Conservation (phyloP, 2,113 vertebrate species). For the Lontra canadensis region DNA sequence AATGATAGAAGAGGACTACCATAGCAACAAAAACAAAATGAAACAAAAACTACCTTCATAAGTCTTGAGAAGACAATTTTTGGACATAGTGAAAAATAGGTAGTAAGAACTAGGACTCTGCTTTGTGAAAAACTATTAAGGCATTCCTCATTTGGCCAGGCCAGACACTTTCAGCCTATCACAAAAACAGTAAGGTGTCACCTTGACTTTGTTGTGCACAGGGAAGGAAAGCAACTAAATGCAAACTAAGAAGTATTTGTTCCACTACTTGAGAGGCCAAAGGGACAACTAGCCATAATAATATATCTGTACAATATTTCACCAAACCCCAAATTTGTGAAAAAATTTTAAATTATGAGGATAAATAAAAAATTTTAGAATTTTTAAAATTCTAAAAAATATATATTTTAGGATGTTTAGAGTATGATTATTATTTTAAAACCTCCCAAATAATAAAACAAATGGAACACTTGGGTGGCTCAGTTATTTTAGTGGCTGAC, state of each 20-base stretch:
- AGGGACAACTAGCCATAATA: not conserved
- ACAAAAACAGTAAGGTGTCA: too few relatives aligned
- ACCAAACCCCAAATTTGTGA: not conserved
- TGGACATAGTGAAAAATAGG: not conserved
- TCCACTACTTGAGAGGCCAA: not conserved
- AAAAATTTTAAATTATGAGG: not conserved
- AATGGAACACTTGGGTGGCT: too few relatives aligned
- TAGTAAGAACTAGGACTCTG: not conserved
- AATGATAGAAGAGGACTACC: conserved; percentile 48
- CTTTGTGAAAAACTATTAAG: conserved; percentile 3
- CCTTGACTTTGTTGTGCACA: not conserved
- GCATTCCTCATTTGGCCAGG: not conserved
- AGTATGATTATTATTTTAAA: not conserved
- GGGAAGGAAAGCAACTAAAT: not conserved
- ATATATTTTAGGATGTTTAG: not conserved
- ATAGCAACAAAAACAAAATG: not conserved
- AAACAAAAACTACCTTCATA: not conserved
- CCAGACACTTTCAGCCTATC: not conserved
- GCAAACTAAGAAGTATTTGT: not conserved
- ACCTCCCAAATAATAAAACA: not conserved
- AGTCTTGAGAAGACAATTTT: not conserved
- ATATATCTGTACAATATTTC: not conserved
- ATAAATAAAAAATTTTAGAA: not conserved
- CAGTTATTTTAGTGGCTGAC: too few relatives aligned
- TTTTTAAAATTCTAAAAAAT: too few relatives aligned